Base-by-base conservation (phyloP, 1,140 invertebrate species). In the Drosophila kurseongensis region DNA sequence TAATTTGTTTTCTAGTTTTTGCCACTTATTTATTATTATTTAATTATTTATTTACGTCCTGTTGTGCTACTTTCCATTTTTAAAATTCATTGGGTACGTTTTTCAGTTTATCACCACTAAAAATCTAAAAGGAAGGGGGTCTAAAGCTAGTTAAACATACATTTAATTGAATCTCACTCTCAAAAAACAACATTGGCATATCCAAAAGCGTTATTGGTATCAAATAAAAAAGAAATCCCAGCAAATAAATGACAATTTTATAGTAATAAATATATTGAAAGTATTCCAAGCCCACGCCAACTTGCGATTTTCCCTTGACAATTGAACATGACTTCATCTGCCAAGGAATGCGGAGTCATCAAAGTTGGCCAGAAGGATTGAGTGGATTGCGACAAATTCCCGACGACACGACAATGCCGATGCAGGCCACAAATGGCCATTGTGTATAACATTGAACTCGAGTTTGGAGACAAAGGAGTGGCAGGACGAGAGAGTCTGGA, bases 351-450 rank as follows among this genome's bases (percentile, higher is more conserved):
- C 44, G 69, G 29, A 72, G 44, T 58, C 68, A 58, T 72, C 52
- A 57, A 48, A 36, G 65, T 69, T 69, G 65, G 42, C 32, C 66
- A 6, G 6, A n/a, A 52, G 47, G 27, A 35, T 14, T n/a, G 60
- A 67, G 50, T 66, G 44, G 29, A 32, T 48, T 58, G 68, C 68
- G 66, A 72, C 65, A 72, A 50, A 58, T 71, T 71, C 63, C 44
- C 66, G 36, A 36, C 41, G 66, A 55, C 58, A 16, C 62, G 41
- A 52, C 72, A 71, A 36, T 65, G 72, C 54, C 73, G 67, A 76
- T 76, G 73, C 73, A 76, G 47, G 61, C 73, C 73, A 76, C 61
- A 75, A 67, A 75, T 67, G 62, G 73, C 73, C 61, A 59, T 75
- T 75, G 35, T 58, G 72, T 73, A 50, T 51, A 75, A 52, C 63